Evolutionary conservation across 2,888 invertebrate species (phyloP).

Genomic region (Drosophila ustulata): DNA sequence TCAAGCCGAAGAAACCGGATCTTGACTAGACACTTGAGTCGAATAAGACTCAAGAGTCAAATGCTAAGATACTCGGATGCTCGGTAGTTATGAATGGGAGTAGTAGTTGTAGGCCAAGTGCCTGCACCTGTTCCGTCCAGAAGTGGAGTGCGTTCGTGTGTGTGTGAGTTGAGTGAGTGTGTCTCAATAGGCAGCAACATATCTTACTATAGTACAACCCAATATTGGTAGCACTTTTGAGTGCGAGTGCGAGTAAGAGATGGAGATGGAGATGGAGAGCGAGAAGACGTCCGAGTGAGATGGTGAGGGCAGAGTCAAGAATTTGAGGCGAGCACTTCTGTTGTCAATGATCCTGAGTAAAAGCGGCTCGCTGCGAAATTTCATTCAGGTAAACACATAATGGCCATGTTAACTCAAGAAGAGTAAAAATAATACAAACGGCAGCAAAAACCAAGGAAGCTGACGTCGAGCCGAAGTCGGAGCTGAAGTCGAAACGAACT

Average conservation of each 20-base stretch:
- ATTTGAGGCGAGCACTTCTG: conserved; percentile 34
- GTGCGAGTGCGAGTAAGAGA: too few relatives aligned
- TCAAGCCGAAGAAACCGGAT: conserved; percentile 56
- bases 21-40: conserved; percentile 48
- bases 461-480: conserved; percentile 24
- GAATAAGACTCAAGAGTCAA: conserved; percentile 23
- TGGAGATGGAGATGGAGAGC: conserved; percentile 3
- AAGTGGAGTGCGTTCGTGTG: conserved; percentile 21
- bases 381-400: conserved; percentile 52
- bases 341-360: conserved; percentile 53
- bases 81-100: conserved; percentile 61
- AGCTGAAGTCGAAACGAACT: conserved; percentile 1
- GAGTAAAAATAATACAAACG: conserved; percentile 28
- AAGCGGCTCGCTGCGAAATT: conserved; percentile 48
- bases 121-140: conserved; percentile 58
- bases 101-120: conserved; percentile 52
- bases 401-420: conserved; percentile 48
- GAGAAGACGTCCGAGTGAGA: conserved; percentile 1
- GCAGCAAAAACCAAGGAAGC: conserved; percentile 39
- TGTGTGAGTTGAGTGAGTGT: conserved; percentile 50
- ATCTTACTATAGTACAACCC: conserved; percentile 16
- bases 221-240: conserved; percentile 13
- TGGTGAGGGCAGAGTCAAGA: conserved; percentile 2
- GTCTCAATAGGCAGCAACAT: conserved; percentile 29
- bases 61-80: conserved; percentile 7